Evolutionary conservation across 2,888 invertebrate species (phyloP).

Genomic region (Euproctis similis): DNA sequence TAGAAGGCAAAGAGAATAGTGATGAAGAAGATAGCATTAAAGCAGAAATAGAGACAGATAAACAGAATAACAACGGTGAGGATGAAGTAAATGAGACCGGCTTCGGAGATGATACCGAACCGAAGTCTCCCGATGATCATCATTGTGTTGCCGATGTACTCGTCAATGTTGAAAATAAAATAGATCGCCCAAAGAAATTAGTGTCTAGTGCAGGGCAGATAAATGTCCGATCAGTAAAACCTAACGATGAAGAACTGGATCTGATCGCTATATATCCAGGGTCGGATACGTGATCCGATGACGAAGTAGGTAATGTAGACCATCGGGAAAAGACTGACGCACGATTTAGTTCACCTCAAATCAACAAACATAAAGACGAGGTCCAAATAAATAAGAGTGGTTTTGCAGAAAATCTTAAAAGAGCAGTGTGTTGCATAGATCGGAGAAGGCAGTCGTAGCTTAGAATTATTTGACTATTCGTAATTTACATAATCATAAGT

Average conservation of each 20-base stretch:
- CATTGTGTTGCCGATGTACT: conserved; percentile 59
- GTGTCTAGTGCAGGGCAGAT: conserved; percentile 36
- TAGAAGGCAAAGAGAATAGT: conserved; percentile 65
- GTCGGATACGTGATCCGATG: conserved; percentile 73
- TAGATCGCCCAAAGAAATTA: conserved; percentile 56
- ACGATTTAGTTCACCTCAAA: conserved; percentile 31
- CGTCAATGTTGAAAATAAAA: conserved; percentile 64
- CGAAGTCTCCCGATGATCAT: conserved; percentile 50
- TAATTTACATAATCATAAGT: conserved; percentile 7
- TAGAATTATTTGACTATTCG: conserved; percentile 11
- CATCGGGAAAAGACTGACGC: conserved; percentile 53
- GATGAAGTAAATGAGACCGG: conserved; percentile 35
- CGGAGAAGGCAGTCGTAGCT: conserved; percentile 59
- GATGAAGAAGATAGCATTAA: conserved; percentile 56
- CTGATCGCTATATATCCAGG: conserved; percentile 66
- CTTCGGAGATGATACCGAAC: conserved; percentile 41
- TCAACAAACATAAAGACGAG: conserved; percentile 42
- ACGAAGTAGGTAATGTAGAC: conserved; percentile 37
- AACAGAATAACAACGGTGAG: conserved; percentile 51
- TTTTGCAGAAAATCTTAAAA: conserved; percentile 62
- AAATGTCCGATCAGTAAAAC: conserved; percentile 49
- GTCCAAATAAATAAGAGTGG: conserved; percentile 56
- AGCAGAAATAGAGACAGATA: conserved; percentile 48
- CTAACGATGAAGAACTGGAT: conserved; percentile 62
- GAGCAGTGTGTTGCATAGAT: conserved; percentile 67